Evolutionary conservation across 2,113 vertebrate species (phyloP).

Genomic region (Conger conger): DNA sequence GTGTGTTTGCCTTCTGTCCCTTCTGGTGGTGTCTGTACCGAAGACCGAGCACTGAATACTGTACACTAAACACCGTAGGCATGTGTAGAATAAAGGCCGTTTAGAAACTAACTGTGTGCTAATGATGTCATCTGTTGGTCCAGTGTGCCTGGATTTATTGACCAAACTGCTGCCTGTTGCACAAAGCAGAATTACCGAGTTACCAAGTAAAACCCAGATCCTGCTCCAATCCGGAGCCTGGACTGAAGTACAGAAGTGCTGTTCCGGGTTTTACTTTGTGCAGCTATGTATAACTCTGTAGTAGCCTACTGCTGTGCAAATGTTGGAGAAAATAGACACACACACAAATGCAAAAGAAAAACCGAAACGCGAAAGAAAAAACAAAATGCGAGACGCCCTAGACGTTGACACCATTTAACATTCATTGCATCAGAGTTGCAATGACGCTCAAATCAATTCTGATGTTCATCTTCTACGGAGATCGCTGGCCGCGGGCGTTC

Average conservation of each 20-base stretch:
- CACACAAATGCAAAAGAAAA: no score
- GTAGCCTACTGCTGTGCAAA: no score
- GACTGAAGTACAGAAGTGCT: no score
- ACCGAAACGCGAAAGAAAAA: not conserved
- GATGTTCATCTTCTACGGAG: no score
- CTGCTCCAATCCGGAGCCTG: no score
- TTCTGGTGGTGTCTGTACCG: slow-evolving; percentile 29
- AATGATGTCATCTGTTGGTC: slow-evolving; percentile 6
- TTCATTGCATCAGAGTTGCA: not conserved
- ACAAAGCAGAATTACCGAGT: no score
- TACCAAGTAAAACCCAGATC: not conserved
- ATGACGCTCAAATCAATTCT: not conserved
- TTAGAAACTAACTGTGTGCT: slow-evolving; percentile 48
- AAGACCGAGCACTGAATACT: slow-evolving; percentile 46
- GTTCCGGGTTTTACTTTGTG: no score
- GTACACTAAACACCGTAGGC: slow-evolving; percentile 58
- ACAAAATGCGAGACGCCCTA: no score
- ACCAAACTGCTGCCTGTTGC: no score
- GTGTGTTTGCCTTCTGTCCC: slow-evolving; percentile 40
- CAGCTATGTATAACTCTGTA: no score
- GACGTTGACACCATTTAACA: not conserved
- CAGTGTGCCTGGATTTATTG: no score
- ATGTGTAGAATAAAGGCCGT: slow-evolving; percentile 65
- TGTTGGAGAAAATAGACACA: no score
- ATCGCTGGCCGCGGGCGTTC: slow-evolving; percentile 1